phyloP scores from a whole-genome alignment of 1,140 invertebrate genomes.

The Cydia splendana region DNA sequence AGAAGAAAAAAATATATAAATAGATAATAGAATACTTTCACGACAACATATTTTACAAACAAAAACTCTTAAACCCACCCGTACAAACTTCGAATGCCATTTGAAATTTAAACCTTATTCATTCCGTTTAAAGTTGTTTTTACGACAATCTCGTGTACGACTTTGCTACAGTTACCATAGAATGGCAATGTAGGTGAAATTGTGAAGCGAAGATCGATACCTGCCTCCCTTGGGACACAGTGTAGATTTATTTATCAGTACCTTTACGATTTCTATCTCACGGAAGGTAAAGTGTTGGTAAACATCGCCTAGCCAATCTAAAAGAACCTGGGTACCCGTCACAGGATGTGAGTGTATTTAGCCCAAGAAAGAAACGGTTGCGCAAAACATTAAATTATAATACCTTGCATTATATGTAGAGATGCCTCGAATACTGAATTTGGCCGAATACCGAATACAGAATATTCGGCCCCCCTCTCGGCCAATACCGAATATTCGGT shows the following conservation, averaged over 20 bases:
- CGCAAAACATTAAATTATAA: no score
- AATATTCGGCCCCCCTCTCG: no score
- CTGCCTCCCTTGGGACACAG: constrained; percentile 12
- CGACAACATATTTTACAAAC: not conserved
- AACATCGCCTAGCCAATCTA: no score
- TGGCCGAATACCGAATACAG: no score
- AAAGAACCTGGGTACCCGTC: no score
- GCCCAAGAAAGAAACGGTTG: no score
- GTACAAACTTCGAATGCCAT: not conserved
- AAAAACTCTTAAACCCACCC: not conserved
- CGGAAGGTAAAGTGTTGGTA: no score
- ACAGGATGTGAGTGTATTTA: no score
- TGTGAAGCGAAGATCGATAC: constrained; percentile 16
- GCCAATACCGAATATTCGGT: no score
- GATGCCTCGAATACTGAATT: no score
- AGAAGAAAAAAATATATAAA: no score
- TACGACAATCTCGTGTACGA: not conserved
- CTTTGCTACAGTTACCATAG: not conserved
- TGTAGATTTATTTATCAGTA: constrained; percentile 19
- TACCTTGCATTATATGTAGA: no score
- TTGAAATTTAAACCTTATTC: not conserved
- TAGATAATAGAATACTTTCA: not conserved
- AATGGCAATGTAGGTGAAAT: constrained; percentile 21
- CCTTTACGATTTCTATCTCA: not conserved
- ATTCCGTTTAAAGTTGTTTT: not conserved